Evolutionary conservation across 2,888 invertebrate genomes (phyloP).

Genomic region (Temnothorax rugatulus): DNA sequence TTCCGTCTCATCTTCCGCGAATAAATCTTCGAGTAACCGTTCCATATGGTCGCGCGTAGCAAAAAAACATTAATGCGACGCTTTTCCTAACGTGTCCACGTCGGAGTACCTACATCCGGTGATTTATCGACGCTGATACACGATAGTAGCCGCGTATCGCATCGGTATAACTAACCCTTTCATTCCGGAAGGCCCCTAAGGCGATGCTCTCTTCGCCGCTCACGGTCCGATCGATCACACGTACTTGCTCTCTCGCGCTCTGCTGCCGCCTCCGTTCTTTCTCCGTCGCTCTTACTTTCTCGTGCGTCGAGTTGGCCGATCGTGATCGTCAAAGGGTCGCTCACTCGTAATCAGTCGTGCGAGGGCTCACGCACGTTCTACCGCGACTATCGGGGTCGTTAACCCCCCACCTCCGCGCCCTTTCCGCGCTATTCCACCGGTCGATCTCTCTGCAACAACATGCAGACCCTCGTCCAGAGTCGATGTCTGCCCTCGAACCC

Average conservation of each 20-base stretch:
- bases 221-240: slow-evolving; percentile 77
- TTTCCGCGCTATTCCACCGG: slow-evolving; percentile 57
- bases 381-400: slow-evolving; percentile 80
- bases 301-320: slow-evolving; percentile 76
- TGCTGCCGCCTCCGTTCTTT: slow-evolving; percentile 40
- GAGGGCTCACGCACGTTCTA: slow-evolving; percentile 80
- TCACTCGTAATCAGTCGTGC: slow-evolving; percentile 80
- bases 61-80: slow-evolving; percentile 58
- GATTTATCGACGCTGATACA: slow-evolving; percentile 77
- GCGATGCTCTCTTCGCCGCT: slow-evolving; percentile 79
- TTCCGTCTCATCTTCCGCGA: slow-evolving; percentile 31
- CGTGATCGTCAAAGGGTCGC: slow-evolving; percentile 81
- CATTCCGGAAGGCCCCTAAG: slow-evolving; percentile 73
- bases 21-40: slow-evolving; percentile 36
- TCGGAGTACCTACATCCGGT: slow-evolving; percentile 72
- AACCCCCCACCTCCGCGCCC: slow-evolving; percentile 73
- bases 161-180: slow-evolving; percentile 76
- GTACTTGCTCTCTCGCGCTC: slow-evolving; percentile 59
- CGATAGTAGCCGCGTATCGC: slow-evolving; percentile 75
- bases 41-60: slow-evolving; percentile 29
- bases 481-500: slow-evolving; percentile 64
- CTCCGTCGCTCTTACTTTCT: slow-evolving; percentile 61
- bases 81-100: slow-evolving; percentile 69
- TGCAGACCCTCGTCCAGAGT: slow-evolving; percentile 68
- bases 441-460: slow-evolving; percentile 69